Conservation (phyloP, 2,113 vertebrate species). For the Cardinalis cardinalis region DNA sequence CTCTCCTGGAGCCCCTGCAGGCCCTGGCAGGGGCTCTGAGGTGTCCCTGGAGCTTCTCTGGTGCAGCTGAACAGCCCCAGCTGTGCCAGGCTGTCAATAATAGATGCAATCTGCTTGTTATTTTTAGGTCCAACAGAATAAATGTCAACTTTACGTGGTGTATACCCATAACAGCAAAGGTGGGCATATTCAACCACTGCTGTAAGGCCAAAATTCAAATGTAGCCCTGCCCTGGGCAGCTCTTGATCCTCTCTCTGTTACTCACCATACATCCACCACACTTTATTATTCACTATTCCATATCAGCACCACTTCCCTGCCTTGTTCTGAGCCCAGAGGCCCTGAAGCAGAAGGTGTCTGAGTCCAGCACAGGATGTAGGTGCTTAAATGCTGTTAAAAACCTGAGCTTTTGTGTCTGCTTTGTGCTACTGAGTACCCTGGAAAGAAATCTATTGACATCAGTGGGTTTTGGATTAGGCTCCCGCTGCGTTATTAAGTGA, state of each 20-base stretch:
- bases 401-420: not conserved
- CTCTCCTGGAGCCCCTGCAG: not conserved
- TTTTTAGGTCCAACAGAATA: not conserved
- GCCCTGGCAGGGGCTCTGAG: not conserved
- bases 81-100: not conserved
- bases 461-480: slow-evolving; percentile 38
- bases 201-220: not conserved
- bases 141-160: not conserved
- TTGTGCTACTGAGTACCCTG: not conserved
- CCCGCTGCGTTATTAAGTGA: slow-evolving; percentile 57
- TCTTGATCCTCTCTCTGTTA: fast-evolving
- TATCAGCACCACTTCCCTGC: not conserved
- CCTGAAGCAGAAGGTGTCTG: not conserved
- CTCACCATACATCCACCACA: fast-evolving
- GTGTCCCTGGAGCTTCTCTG: not conserved
- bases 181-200: not conserved
- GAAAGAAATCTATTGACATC: slow-evolving; percentile 45
- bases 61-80: fast-evolving
- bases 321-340: not conserved
- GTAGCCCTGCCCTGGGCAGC: not conserved
- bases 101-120: not conserved
- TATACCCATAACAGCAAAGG: not conserved
- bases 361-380: not conserved
- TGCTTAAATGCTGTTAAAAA: not conserved
- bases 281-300: fast-evolving